A percentile compares a stretch with the other conserved stretches of the same genome.
phyloP scores from a whole-genome alignment of 64 coral and sea anemone genomes.

The Montipora foliosa region DNA sequence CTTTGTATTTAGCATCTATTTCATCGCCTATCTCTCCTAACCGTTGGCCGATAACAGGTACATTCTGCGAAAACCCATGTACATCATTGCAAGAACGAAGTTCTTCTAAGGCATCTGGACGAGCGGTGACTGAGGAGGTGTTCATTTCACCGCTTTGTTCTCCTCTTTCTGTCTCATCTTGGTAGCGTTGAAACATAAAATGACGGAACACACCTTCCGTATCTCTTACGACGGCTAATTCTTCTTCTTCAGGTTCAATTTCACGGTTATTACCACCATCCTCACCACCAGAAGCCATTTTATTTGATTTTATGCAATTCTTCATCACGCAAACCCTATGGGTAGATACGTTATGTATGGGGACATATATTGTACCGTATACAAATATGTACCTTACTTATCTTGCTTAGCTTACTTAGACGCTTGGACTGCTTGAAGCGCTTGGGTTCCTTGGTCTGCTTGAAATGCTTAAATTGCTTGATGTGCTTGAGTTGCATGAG shows the following conservation, averaged over 20 bases:
- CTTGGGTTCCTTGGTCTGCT: too few relatives aligned
- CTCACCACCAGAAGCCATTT: conserved; percentile 86
- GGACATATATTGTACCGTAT: too few relatives aligned
- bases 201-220: conserved; percentile 88
- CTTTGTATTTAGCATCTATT: conserved; percentile 95
- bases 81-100: conserved; percentile 86
- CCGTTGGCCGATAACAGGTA: conserved; percentile 82
- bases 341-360: too few relatives aligned
- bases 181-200: conserved; percentile 94
- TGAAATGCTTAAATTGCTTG: too few relatives aligned
- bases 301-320: background rate
- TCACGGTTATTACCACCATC: conserved; percentile 47
- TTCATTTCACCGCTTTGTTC: conserved; percentile 69
- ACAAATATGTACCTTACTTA: too few relatives aligned
- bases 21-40: conserved; percentile 98
- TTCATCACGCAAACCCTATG: background rate
- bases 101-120: conserved; percentile 97
- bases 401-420: too few relatives aligned
- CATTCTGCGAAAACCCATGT: conserved; percentile 72
- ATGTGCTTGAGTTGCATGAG: too few relatives aligned
- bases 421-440: too few relatives aligned
- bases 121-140: conserved; percentile 54
- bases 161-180: conserved; percentile 80
- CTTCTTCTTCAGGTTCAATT: conserved; percentile 74
- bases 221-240: conserved; percentile 69